Evolutionary conservation across 2,797 vertebrate species (phyloP).

Genomic region (Callimico goeldii): DNA sequence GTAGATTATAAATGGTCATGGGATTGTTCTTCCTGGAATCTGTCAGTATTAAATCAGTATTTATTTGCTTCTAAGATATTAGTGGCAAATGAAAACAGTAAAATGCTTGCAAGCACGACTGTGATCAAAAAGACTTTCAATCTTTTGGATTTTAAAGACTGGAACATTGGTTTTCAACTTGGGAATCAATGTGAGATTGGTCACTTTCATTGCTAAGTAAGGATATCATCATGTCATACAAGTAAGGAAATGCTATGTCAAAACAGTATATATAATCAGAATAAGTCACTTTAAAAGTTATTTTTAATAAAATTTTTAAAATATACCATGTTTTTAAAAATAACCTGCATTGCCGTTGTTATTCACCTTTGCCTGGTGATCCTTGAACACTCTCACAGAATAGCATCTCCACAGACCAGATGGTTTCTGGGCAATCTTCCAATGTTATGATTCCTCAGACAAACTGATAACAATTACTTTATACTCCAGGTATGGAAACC

Average conservation of each 20-base stretch:
- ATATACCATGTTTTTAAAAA: background rate
- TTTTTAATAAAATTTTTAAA: background rate
- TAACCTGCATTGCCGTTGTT: background rate
- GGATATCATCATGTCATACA: background rate
- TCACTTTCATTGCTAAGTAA: background rate
- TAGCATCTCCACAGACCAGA: conserved; percentile 42
- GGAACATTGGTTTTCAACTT: background rate
- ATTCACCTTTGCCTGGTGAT: background rate
- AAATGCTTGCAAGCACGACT: background rate
- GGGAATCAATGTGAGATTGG: background rate
- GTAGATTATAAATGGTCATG: background rate
- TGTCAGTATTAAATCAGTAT: background rate
- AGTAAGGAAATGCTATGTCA: background rate
- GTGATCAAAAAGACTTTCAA: background rate
- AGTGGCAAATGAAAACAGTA: background rate
- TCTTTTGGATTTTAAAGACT: background rate
- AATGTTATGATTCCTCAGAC: conserved; percentile 49
- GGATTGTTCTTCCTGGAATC: background rate
- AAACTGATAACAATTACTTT: conserved; percentile 67
- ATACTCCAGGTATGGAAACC: conserved; percentile 50
- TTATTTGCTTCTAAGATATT: background rate
- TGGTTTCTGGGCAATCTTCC: conserved; percentile 56
- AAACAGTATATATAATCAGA: background rate
- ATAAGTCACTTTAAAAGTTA: background rate
- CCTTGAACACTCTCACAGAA: background rate